Conservation (phyloP, 2,888 invertebrate species). For the Deilephila porcellus region DNA sequence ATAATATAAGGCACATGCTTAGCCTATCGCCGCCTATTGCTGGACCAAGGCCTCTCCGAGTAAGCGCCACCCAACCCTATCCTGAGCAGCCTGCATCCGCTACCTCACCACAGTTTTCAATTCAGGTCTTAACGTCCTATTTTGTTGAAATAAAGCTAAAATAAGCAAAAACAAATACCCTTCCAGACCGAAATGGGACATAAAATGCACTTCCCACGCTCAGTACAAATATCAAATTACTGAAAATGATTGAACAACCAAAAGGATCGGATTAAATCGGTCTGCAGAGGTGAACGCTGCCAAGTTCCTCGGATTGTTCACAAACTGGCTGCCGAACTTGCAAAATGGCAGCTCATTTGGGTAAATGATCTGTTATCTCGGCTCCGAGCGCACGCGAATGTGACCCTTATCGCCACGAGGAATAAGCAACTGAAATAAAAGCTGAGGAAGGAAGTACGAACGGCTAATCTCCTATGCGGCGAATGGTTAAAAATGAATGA, state of each 20-base stretch:
- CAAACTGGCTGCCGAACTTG: conserved; percentile 31
- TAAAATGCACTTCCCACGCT: not conserved
- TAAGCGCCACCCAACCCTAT: no score
- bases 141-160: no score
- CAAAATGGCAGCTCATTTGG: conserved; percentile 50
- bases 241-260: conserved; percentile 33
- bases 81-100: no score
- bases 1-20: no score
- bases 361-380: conserved; percentile 52
- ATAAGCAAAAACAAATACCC: not conserved
- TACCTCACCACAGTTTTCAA: no score
- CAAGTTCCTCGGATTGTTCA: conserved; percentile 37
- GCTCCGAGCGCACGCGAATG: conserved; percentile 28
- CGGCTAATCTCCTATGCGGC: conserved; percentile 13
- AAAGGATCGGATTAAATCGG: conserved; percentile 36
- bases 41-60: no score
- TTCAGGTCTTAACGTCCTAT: no score
- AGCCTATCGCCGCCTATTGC: no score
- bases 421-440: conserved; percentile 19
- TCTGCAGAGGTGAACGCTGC: conserved; percentile 31
- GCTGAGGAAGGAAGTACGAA: conserved; percentile 1
- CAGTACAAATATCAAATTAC: conserved; percentile 29
- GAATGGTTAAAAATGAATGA: conserved; percentile 23
- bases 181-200: not conserved
- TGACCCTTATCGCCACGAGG: conserved; percentile 1